Base-by-base conservation (phyloP, 2,113 vertebrate genomes). In the Catharus bicknelli region DNA sequence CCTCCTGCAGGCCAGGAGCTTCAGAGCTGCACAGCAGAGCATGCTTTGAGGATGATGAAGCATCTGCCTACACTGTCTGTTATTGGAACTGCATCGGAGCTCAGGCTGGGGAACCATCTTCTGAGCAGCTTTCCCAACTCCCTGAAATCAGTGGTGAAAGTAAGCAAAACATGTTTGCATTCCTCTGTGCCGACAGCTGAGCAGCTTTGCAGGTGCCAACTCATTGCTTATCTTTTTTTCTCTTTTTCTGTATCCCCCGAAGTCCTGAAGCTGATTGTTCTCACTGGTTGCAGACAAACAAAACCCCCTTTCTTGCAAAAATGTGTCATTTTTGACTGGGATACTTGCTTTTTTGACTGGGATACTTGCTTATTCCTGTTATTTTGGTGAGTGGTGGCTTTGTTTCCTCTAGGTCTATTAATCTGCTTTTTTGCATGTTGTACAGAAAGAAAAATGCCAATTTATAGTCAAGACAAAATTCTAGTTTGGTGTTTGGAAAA, bases 21-120 rank as follows among this genome's bases (percentile, higher is more conserved):
- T 87, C 86, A n/a, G 67, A 7, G 80, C 93, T 83, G 84, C 93
- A 73, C 1, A 25, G 75, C 7, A 17, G 58, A 50, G 69, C 62
- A 30, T 62, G 94, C 76, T 80, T 94, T 62, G 85, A 40, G 15
- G 85, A 47, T 91, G 93, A 93, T 95, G 11, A 83, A 95, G 87
- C 70, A 62, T 88, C 85, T 90, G 91, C 94, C 94, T 21, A 4
- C 2, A 0, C 86, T 32, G 54, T 76, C 94, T 94, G n/a, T 95
- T 93, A 69, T 69, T 93, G 94, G 91, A 91, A 29, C 62, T 13
- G 78, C 67, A 8, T 5, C 1, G 5, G 6, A 63, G 82, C 78
- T 2, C 62, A 20, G 79, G 54, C 79, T 53, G 59, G 76, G 62
- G 90, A 92, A 32, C 70, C 85, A 38, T 88, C 61, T 83, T 66